Percentiles rank a stretch among this genome's conserved stretches.
These are phyloP conservation scores for Eilema griseolum DNA, from an alignment of 2,888 invertebrate genomes.

Conservation along the genomic window DNA sequence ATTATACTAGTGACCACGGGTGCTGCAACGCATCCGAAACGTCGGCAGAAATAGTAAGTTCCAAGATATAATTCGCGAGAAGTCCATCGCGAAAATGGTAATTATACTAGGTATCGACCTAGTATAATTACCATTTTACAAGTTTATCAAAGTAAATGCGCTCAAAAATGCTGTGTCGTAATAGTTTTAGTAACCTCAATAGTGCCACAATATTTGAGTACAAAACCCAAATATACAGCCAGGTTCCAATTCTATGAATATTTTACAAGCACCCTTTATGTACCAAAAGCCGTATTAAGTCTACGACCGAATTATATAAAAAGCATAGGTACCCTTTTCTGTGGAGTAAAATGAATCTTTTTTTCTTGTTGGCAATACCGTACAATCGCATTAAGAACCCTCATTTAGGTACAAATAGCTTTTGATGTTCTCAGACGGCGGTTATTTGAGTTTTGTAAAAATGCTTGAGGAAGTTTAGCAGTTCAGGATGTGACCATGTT, in stretches of 20 bases:
- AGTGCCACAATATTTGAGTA: conserved; percentile 34
- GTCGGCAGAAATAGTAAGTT: too few relatives aligned
- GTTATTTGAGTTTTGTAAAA: conserved; percentile 4
- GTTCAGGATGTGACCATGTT: conserved; percentile 4
- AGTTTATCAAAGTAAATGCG: background rate
- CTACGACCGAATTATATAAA: conserved; percentile 54
- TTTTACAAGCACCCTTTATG: conserved; percentile 50
- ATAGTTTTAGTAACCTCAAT: conserved; percentile 32
- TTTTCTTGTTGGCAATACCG: conserved; percentile 31
- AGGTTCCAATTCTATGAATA: conserved; percentile 51
- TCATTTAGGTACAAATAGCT: conserved; percentile 34
- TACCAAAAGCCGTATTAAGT: conserved; percentile 51
- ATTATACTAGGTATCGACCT: background rate
- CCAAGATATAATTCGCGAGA: too few relatives aligned
- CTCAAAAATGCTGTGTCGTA: conserved; percentile 12
- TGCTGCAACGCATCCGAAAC: too few relatives aligned
- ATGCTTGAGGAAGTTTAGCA: background rate
- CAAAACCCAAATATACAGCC: conserved; percentile 37
- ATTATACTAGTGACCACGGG: too few relatives aligned
- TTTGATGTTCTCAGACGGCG: conserved; percentile 29
- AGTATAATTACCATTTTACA: background rate
- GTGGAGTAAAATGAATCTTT: conserved; percentile 31
- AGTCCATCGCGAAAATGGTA: too few relatives aligned
- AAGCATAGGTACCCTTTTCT: conserved; percentile 29
- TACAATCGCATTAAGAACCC: conserved; percentile 41